Evolutionary conservation across 1,140 invertebrate species (phyloP), one percentile per base, ranked within the genome.

Genomic region (Psilanteris sp.): DNA sequence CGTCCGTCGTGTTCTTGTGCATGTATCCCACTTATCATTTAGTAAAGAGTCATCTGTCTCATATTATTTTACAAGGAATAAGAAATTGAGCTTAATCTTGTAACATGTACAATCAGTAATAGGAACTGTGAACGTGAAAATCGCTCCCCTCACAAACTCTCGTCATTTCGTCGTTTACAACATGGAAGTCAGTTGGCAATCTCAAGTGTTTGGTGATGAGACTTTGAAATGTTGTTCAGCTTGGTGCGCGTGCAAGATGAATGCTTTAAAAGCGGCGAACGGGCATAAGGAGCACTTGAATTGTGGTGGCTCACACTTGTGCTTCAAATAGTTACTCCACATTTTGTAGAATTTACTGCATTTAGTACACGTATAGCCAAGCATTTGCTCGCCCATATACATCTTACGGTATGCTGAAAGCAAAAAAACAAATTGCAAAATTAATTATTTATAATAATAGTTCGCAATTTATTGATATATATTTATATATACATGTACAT

Each of bases 341-440:
- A 89, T 89, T 81, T 89, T 89, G 85, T 89, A 88, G 86, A 89
- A 89, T 41, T 89, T 89, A 80, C 86, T 88, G 81, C 87, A 89
- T 78, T 88, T 89, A 37, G 85, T 86, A 77, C 87, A 89, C 20
- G 87, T 89, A 72, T 89, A 89, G 68, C 87, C 87, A 75, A 89
- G 83, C 73, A 89, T 83, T 78, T 86, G 87, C 79, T 88, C 86
- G 57, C 86, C 86, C 75, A 88, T 85, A 81, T 87, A 89, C 79
- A 87, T 88, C 80, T 89, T 89, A 52, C 86, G 87, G 77, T 87
- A 88, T n/a, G 85, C 87, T 89, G 87, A 44, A 87, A 88, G 44
- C 85, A 87, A 79, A 78, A 77, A 77, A 18, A n/a, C 34, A 77
- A 62, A 73, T 0, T 8, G n/a, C 1, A 5, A 48, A 0, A 29